Percentiles rank a stretch among this genome's conserved stretches.
These are phyloP conservation scores for Polypterus senegalus DNA, from an alignment of 2,113 vertebrate species.

Conservation along the genomic window DNA sequence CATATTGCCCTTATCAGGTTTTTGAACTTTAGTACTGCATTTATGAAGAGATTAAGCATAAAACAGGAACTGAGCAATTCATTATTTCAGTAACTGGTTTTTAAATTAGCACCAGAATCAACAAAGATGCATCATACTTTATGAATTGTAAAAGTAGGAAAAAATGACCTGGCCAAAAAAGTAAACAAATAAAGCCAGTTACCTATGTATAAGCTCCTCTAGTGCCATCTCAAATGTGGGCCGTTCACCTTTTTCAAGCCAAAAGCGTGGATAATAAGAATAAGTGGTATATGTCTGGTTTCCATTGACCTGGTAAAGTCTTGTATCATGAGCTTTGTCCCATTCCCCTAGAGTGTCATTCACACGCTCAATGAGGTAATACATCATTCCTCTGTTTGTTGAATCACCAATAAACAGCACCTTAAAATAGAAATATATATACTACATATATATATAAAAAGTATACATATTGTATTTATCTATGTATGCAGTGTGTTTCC, in stretches of 20 bases:
- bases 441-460: not conserved
- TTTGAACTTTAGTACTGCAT: too few relatives aligned
- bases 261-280: constrained; percentile 92
- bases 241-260: constrained; percentile 56
- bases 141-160: too few relatives aligned
- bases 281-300: constrained; percentile 70
- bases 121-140: too few relatives aligned
- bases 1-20: too few relatives aligned
- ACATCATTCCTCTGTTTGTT: constrained; percentile 95
- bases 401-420: constrained; percentile 91
- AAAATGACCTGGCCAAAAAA: not conserved
- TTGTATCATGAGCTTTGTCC: constrained; percentile 74
- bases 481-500: not conserved
- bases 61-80: too few relatives aligned
- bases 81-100: too few relatives aligned
- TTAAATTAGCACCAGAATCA: too few relatives aligned
- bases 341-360: constrained; percentile 80
- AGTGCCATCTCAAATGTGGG: constrained; percentile 78
- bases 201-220: constrained; percentile 74
- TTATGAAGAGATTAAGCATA: too few relatives aligned
- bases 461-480: not conserved
- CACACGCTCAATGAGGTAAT: constrained; percentile 79
- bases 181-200: constrained; percentile 12
- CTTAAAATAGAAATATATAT: constrained; percentile 40
- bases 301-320: constrained; percentile 68